Conservation (phyloP, 2,888 invertebrate genomes). For the Pecten maximus region DNA sequence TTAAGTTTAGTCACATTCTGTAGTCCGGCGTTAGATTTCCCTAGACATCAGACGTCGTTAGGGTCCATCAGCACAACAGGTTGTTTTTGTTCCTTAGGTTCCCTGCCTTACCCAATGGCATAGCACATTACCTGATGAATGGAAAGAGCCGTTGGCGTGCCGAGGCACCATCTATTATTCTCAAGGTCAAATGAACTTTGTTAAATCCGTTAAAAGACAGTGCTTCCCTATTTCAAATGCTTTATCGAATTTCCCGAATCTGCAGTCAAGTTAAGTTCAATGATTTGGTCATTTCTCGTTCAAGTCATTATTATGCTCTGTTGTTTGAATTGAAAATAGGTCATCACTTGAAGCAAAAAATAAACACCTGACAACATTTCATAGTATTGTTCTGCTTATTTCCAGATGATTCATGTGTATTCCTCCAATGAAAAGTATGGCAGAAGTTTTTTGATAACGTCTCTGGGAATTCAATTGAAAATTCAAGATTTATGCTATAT, state of each 20-base stretch:
- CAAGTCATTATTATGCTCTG: not conserved
- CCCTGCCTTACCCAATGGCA: not conserved
- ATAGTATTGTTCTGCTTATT: not conserved
- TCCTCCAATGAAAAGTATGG: too few relatives aligned
- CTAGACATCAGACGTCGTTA: conserved; percentile 27
- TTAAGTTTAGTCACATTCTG: conserved; percentile 2
- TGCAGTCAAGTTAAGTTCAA: not conserved
- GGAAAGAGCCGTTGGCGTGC: not conserved
- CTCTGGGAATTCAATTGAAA: too few relatives aligned
- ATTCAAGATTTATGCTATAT: too few relatives aligned
- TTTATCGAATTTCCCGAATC: not conserved
- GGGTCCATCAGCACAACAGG: not conserved
- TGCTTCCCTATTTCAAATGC: not conserved
- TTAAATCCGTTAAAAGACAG: not conserved
- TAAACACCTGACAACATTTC: not conserved
- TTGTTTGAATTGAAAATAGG: not conserved
- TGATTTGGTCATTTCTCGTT: not conserved
- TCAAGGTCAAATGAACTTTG: conserved; percentile 13
- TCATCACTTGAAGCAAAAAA: not conserved
- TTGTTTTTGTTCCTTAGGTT: not conserved
- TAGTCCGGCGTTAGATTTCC: conserved; percentile 11
- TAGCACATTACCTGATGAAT: not conserved
- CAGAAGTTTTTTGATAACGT: too few relatives aligned
- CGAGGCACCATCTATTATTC: not conserved
- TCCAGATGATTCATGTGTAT: not conserved